Base-by-base conservation (phyloP, 2,888 invertebrate species). In the Acleris holmiana region DNA sequence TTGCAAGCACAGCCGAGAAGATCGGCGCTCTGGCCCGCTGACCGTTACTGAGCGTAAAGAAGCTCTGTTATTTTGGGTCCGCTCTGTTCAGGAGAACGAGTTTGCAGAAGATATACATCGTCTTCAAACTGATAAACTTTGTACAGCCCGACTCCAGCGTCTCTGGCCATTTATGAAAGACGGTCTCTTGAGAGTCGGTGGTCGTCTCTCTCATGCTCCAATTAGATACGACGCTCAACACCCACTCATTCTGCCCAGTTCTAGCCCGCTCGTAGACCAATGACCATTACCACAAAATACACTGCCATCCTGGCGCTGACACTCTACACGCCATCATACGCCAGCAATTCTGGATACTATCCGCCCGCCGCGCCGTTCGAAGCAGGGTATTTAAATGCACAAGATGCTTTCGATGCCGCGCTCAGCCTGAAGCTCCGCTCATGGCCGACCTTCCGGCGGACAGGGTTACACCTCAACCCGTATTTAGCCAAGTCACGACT, bases 51-150 rank as follows among this genome's bases (percentile, higher is more conserved):
- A 59, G 13, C 59, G 59, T 44, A 50, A 18, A 23, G 41, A 50
- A 6, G 59, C 59, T 50, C 50, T 59, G 6, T 25, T 41, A 18
- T 41, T 41, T n/a, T 54, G 41, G 41, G 41, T 44, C 41, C n/a
- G 47, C 18, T 57, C 47, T 47, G 57, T 57, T 57, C 57, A 57
- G 13, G 29, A 47, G 13, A 47, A 47, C 15, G 48, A 47, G 18
- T 57, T 57, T 47, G 57, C 19, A 2, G 17, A 51, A 10, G 51
- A 51, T 51, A 29, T 51, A 17, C 51, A 51, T 10, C 17, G 29
- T 15, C 47, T 57, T 6, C 18, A 35, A 13, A 29, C 47, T 6
- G 4, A 47, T 4, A 57, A 57, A 13, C 13, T 47, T 1, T 57
- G 57, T 15, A 29, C 57, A 10, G 29, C 5, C 6, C 47, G 57